These are phyloP conservation scores for Muscidifurax raptorellus DNA, from an alignment of 1,140 invertebrate species.

Conservation along the genomic window DNA sequence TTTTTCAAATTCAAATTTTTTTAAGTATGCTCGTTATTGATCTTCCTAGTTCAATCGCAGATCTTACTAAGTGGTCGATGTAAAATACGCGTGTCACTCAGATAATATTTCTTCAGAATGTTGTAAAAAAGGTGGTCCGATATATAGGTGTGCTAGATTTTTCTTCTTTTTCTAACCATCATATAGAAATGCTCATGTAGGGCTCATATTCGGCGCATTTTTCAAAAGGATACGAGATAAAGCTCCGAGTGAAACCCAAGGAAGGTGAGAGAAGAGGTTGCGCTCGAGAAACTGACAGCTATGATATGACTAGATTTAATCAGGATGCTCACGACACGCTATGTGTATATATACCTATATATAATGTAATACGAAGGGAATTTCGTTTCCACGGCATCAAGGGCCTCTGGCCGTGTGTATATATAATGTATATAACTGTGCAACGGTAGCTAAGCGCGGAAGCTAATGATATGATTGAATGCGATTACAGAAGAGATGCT, in stretches of 20 bases:
- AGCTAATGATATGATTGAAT: constrained; percentile 12
- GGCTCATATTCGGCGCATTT: background rate
- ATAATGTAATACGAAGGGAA: background rate
- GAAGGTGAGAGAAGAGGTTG: constrained; percentile 53
- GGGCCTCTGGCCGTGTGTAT: background rate
- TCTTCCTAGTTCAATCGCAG: too few relatives aligned
- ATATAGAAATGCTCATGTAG: too few relatives aligned
- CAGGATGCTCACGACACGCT: background rate
- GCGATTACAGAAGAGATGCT: background rate
- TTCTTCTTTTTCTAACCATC: too few relatives aligned
- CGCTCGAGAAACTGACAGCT: constrained; percentile 25
- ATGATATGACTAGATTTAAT: constrained; percentile 37
- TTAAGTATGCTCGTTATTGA: too few relatives aligned
- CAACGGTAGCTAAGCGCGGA: background rate
- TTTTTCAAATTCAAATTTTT: too few relatives aligned
- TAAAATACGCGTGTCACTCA: too few relatives aligned
- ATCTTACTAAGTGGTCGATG: too few relatives aligned
- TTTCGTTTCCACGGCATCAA: constrained; percentile 16
- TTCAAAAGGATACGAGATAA: constrained; percentile 48
- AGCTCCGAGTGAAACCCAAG: constrained; percentile 52
- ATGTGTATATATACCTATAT: background rate
- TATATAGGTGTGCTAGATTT: too few relatives aligned
- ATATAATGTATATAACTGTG: background rate
- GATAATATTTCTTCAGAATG: too few relatives aligned
- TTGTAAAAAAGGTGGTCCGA: too few relatives aligned